These are phyloP conservation scores for Apis mellifera DNA, from an alignment of 1,140 invertebrate species.

Conservation along the genomic window Amel_HAv3.1 CM009943.2:6837501-6838000, in stretches of 20 bases:
- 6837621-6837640: background rate
- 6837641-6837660: background rate
- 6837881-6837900: constrained; percentile 72
- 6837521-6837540: constrained; percentile 30
- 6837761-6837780: constrained; percentile 24
- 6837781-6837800: constrained; percentile 13
- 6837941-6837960: constrained; percentile 21
- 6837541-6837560: constrained; percentile 58
- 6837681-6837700: background rate
- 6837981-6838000: constrained; percentile 54
- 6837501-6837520: constrained; percentile 32
- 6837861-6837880: constrained; percentile 72
- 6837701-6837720: too few species aligned
- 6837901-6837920: constrained; percentile 32
- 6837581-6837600: constrained; percentile 43
- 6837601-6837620: constrained; percentile 6
- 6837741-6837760: background rate
- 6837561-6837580: constrained; percentile 67
- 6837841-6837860: constrained; percentile 47
- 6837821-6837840: constrained; percentile 38
- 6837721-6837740: background rate
- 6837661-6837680: background rate
- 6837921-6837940: too few species aligned
- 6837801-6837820: constrained; percentile 15
- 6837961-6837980: constrained; percentile 22